Evolutionary conservation across 2,888 invertebrate genomes (phyloP).

Genomic region (Mesorhabditis spiculigera): DNA sequence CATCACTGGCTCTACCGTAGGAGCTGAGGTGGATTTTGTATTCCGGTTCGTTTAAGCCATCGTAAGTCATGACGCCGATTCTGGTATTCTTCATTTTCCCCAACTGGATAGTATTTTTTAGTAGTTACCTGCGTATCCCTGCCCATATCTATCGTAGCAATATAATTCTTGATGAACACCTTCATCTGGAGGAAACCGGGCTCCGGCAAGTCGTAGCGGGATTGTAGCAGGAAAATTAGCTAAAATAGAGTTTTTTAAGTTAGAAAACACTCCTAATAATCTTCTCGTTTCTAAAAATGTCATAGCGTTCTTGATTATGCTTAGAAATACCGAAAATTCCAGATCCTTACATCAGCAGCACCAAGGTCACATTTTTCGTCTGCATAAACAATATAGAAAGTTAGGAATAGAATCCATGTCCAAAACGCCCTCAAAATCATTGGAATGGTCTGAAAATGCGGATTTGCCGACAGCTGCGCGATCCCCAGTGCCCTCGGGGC

Average conservation of each 20-base stretch:
- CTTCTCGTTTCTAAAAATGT: too few relatives aligned
- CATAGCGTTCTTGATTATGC: too few relatives aligned
- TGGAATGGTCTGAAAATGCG: too few relatives aligned
- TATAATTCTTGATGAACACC: constrained; percentile 13
- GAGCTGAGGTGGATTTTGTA: constrained; percentile 11
- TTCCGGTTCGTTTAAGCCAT: constrained; percentile 14
- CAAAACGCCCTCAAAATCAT: too few relatives aligned
- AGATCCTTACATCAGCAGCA: too few relatives aligned
- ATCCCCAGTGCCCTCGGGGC: too few relatives aligned
- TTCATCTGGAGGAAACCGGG: constrained; percentile 13
- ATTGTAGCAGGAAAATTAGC: not conserved
- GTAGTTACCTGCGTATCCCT: constrained; percentile 10
- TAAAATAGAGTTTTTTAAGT: not conserved
- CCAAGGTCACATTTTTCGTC: too few relatives aligned
- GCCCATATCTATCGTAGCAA: constrained; percentile 14
- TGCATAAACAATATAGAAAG: too few relatives aligned
- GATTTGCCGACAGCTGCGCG: too few relatives aligned
- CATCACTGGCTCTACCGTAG: constrained; percentile 12
- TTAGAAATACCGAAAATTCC: too few relatives aligned
- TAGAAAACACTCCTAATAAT: too few relatives aligned
- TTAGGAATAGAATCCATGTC: too few relatives aligned
- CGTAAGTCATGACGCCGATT: constrained; percentile 15
- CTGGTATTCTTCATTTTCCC: constrained; percentile 11
- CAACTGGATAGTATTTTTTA: not conserved
- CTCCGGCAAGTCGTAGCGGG: constrained; percentile 2